Conservation (phyloP, 2,888 invertebrate species). For the Epinotia demarniana region DNA sequence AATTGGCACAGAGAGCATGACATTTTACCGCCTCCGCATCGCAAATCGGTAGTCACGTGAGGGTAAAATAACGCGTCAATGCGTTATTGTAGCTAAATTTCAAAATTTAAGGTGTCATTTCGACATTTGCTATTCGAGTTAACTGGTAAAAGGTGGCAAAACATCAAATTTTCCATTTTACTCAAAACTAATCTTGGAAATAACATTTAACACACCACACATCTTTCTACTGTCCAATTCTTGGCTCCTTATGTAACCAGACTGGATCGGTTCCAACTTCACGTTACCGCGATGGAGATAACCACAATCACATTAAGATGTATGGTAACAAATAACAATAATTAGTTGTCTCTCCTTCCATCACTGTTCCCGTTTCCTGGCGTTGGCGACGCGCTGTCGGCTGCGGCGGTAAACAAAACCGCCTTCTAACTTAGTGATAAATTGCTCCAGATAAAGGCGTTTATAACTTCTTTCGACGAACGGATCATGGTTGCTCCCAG, state of each 20-base stretch:
- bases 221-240: background rate
- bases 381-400: conserved; percentile 33
- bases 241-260: background rate
- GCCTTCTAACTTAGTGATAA: conserved; percentile 44
- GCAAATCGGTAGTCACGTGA: no score
- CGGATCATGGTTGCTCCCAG: conserved; percentile 29
- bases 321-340: conserved; percentile 40
- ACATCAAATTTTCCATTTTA: no score
- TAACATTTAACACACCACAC: no score
- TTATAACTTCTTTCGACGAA: conserved; percentile 43
- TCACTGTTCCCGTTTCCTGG: conserved; percentile 27
- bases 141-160: no score
- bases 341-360: conserved; percentile 41
- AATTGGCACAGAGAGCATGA: no score
- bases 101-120: no score
- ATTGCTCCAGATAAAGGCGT: conserved; percentile 44
- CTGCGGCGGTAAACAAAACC: conserved; percentile 41
- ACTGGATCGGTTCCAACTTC: conserved; percentile 23
- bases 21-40: no score
- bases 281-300: conserved; percentile 18
- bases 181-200: no score
- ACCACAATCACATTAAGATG: conserved; percentile 24
- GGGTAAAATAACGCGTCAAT: no score
- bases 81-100: no score
- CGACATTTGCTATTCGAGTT: no score